Conservation (phyloP, 2,888 invertebrate genomes). For the Cephus rjabovi region DNA sequence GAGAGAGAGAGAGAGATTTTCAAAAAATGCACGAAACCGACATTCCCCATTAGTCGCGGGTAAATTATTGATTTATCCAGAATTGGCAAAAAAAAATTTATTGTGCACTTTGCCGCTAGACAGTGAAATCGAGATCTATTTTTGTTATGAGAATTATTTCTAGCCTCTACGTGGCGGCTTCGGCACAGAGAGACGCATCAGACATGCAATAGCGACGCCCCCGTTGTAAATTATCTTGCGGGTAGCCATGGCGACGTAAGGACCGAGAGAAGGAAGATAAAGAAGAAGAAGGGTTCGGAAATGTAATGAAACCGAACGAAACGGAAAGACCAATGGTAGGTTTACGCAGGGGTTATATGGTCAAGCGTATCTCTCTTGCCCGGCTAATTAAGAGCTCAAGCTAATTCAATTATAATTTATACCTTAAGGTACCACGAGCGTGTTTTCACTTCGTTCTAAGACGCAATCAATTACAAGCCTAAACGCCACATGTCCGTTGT, state of each 20-base stretch:
- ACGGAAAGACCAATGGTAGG: background rate
- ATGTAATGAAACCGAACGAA: slow-evolving; percentile 3
- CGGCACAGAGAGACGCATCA: slow-evolving; percentile 30
- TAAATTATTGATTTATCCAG: background rate
- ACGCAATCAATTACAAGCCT: slow-evolving; percentile 58
- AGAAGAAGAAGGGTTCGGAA: slow-evolving; percentile 9
- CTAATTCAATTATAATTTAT: slow-evolving; percentile 64
- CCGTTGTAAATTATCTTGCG: slow-evolving; percentile 51
- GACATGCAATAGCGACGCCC: slow-evolving; percentile 51
- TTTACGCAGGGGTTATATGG: background rate
- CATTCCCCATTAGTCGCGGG: background rate
- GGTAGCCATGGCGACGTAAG: slow-evolving; percentile 18
- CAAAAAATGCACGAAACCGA: background rate
- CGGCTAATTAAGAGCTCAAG: slow-evolving; percentile 57
- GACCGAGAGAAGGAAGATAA: slow-evolving; percentile 29
- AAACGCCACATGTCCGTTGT: slow-evolving; percentile 55
- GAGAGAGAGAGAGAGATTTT: background rate
- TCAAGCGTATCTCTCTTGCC: background rate
- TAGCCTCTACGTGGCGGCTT: background rate
- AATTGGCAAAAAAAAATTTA: background rate
- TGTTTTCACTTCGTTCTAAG: slow-evolving; percentile 32
- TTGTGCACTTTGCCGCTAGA: background rate
- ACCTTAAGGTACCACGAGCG: slow-evolving; percentile 36
- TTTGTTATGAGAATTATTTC: background rate
- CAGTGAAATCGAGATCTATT: background rate